phyloP scores from a whole-genome alignment of 1,140 invertebrate species.

The Eufriesea mexicana region DNA sequence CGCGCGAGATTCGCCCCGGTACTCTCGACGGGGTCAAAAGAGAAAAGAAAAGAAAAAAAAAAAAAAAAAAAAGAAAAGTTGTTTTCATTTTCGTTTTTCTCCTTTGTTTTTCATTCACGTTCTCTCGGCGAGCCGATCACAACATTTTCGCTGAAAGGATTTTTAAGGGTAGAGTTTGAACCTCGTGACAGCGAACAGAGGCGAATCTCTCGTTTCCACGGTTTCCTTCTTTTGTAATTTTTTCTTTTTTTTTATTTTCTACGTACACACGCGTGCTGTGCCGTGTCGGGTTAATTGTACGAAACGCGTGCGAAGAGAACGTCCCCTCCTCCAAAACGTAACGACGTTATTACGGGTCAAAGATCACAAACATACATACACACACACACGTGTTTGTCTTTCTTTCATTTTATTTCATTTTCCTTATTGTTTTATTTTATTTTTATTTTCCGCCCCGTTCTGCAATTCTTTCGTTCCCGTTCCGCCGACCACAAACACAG shows the following conservation, averaged over 20 bases:
- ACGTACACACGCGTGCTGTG: conserved; percentile 17
- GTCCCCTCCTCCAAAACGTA: conserved; percentile 10
- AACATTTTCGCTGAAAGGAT: too few species aligned
- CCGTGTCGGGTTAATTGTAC: not conserved
- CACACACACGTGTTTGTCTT: not conserved
- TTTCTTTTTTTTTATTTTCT: conserved; percentile 56
- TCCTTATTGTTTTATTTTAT: not conserved
- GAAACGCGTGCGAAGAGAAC: not conserved
- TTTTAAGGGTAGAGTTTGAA: not conserved
- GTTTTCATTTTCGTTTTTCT: too few species aligned
- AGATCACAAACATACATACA: not conserved
- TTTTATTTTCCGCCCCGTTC: not conserved
- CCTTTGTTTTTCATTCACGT: too few species aligned
- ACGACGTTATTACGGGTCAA: not conserved
- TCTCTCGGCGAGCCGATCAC: too few species aligned
- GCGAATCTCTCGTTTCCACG: conserved; percentile 45
- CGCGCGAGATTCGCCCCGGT: conserved; percentile 29
- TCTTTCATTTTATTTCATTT: conserved; percentile 1
- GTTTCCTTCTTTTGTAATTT: conserved; percentile 29
- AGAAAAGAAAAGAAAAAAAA: too few species aligned
- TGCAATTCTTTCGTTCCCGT: conserved; percentile 5
- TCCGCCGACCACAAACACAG: not conserved
- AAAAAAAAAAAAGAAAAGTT: too few species aligned
- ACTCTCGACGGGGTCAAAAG: too few species aligned
- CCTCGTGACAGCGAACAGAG: not conserved